Percentiles rank a stretch among this genome's conserved stretches.
Conservation (phyloP, 2,888 invertebrate genomes). For the Apodemia hepburni region DNA sequence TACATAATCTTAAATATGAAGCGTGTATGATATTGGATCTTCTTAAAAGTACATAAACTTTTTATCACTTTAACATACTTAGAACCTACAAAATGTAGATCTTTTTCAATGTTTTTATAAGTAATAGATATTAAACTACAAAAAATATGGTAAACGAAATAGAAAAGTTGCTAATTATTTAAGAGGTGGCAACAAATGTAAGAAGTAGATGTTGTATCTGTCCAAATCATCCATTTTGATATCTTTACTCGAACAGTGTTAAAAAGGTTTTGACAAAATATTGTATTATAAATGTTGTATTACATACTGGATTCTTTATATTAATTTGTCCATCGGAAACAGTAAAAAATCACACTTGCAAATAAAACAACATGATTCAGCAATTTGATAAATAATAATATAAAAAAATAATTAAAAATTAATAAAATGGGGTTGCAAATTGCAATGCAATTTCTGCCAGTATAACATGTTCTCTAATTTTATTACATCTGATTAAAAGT, state of each 20-base stretch:
- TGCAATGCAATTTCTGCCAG: too few species aligned
- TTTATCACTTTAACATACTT: constrained; percentile 38
- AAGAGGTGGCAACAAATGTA: not conserved
- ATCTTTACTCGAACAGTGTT: not conserved
- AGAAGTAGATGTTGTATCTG: not conserved
- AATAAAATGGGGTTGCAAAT: too few species aligned
- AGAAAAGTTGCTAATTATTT: not conserved
- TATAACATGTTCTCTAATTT: too few species aligned
- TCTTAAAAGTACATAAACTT: constrained; percentile 43
- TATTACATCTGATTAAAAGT: too few species aligned
- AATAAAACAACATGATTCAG: too few species aligned
- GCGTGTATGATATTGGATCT: constrained; percentile 65
- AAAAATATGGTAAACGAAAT: not conserved
- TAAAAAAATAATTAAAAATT: too few species aligned
- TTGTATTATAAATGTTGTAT: too few species aligned
- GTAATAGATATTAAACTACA: constrained; percentile 13
- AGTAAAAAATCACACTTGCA: too few species aligned
- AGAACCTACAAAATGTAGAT: constrained; percentile 4
- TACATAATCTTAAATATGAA: constrained; percentile 66
- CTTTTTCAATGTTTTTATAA: not conserved
- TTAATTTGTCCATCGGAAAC: too few species aligned
- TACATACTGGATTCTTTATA: too few species aligned
- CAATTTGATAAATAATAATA: too few species aligned
- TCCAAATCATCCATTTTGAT: not conserved
- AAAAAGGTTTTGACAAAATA: too few species aligned